These are phyloP conservation scores for Eupristina koningsbergeri DNA, from an alignment of 1,140 invertebrate species.

Conservation along the genomic window DNA sequence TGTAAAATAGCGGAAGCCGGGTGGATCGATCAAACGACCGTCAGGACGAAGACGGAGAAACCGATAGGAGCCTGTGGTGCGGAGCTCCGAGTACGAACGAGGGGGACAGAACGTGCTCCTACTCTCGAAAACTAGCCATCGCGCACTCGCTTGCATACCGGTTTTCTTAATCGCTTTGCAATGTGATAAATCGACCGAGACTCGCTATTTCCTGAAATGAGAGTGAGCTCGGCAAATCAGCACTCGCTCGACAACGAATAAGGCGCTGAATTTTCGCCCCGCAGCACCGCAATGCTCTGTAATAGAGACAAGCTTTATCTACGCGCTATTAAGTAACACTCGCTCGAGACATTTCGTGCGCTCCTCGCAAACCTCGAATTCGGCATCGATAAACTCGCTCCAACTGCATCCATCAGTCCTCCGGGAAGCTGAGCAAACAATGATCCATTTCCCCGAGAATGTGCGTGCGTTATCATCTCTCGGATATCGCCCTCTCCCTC, in stretches of 20 bases:
- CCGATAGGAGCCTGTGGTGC: neutral
- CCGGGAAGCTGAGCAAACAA: neutral
- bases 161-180: slow-evolving; percentile 35
- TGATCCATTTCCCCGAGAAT: neutral
- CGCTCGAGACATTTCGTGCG: neutral
- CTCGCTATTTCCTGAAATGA: slow-evolving; percentile 23
- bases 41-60: neutral
- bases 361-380: neutral
- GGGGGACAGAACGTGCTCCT: neutral
- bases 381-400: neutral
- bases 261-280: slow-evolving; percentile 12
- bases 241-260: neutral
- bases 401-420: neutral
- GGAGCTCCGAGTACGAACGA: neutral
- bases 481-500: neutral
- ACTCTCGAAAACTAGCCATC: slow-evolving; percentile 11
- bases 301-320: neutral
- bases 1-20: slow-evolving; percentile 51
- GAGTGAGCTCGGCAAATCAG: slow-evolving; percentile 4
- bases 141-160: slow-evolving; percentile 2
- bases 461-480: no score
- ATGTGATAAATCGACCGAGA: slow-evolving; percentile 41
- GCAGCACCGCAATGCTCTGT: neutral
- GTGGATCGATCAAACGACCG: slow-evolving; percentile 11
- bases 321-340: no score